Evolutionary conservation across 64 coral and sea anemone genomes (phyloP).

Genomic region (Orbicella faveolata): DNA sequence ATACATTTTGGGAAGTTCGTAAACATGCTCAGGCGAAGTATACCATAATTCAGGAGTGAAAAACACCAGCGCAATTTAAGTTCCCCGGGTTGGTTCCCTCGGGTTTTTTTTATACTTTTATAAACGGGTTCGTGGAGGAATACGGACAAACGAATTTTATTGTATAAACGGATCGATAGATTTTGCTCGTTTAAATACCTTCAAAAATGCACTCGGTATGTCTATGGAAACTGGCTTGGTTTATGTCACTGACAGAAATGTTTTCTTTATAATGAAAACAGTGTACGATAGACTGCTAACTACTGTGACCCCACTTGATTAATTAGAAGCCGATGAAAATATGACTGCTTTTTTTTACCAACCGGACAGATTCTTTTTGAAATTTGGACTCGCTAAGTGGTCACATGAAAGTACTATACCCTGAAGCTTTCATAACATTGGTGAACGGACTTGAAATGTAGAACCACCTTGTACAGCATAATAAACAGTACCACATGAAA

Average conservation of each 20-base stretch:
- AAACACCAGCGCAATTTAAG: no score
- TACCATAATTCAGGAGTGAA: no score
- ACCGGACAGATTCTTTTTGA: neutral
- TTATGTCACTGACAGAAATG: neutral
- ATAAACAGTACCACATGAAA: neutral
- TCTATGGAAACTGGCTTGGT: neutral
- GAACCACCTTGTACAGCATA: neutral
- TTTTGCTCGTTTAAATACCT: neutral
- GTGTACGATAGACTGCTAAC: neutral
- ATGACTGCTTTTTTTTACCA: neutral
- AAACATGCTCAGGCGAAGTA: no score
- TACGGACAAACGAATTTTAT: no score
- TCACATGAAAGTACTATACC: no score
- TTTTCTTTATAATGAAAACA: constrained; percentile 1
- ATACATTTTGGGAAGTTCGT: no score
- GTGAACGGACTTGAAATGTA: no score
- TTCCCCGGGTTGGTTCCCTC: no score
- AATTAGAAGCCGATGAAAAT: constrained; percentile 1
- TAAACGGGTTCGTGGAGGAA: no score
- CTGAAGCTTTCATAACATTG: no score
- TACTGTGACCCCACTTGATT: constrained; percentile 1
- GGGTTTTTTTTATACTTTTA: no score
- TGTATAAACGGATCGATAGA: no score
- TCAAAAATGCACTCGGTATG: neutral
- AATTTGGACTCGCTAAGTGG: neutral